Base-by-base conservation (phyloP, 2,797 vertebrate genomes). In the Eutrigla gurnardus region DNA sequence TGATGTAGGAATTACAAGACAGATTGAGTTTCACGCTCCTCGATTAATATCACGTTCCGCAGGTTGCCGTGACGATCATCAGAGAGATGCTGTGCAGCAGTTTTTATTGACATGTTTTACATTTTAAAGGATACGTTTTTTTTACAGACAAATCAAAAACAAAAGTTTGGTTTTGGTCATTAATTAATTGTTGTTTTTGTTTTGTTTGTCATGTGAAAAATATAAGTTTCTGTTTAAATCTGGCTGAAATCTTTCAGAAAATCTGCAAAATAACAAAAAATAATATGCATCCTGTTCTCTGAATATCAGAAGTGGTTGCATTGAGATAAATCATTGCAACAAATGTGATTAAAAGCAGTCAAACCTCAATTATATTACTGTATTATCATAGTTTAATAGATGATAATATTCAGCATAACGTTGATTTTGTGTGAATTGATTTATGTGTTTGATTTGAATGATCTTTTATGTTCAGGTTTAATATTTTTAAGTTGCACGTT, bases 401-500 rank as follows among this genome's bases (percentile, higher is more conserved):
- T 40, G 3, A 65, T 12, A 8, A 8, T 52, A 17, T 54, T 4
- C n/a, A 60, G 59, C 13, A 12, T 58, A 70, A 37, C 42, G 25
- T 76, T 54, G 8, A 70, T 59, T 67, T 75, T 73, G 13, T 74
- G 25, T 75, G 64, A 2, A 18, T 77, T 82, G 7, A 74, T 12
- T 76, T 78, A 6, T 66, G 14, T 73, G 2, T 50, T 47, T 47
- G 5, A 36, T 61, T 82, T 77, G 7, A 70, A 40, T 67, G 73
- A 2, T 47, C 10, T 68, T 70, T 83, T 40, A 6, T 61, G 43
- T 81, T 77, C 60, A 50, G 43, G 39, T 79, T 80, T 12, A 46
- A 32, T 88, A 1, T 50, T 83, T 33, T 86, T 86, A 62, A 66
- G 64, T 91, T 87, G 32, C 55, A 49, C 82, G 61, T 92, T 86